Percentiles rank a stretch among this genome's conserved stretches.
Conservation (phyloP, 2,113 vertebrate genomes). For the Pomatorhinus ruficollis region DNA sequence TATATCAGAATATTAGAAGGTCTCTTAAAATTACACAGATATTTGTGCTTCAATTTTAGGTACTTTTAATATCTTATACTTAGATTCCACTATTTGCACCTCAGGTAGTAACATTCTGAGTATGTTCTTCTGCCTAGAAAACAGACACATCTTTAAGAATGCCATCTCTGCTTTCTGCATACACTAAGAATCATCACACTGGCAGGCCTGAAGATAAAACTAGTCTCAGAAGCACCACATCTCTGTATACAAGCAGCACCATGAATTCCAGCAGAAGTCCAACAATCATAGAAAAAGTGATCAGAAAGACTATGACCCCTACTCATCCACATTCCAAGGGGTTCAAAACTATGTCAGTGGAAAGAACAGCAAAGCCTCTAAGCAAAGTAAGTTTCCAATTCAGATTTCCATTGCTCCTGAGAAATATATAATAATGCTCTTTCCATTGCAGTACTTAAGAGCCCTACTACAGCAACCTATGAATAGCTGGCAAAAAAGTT, state of each 20-base stretch:
- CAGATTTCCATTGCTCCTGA: neutral
- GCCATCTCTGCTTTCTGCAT: neutral
- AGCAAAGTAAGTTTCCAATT: neutral
- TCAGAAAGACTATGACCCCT: neutral
- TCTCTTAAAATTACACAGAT: neutral
- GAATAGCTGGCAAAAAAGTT: neutral
- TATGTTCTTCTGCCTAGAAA: neutral
- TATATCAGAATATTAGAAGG: neutral
- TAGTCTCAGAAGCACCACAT: neutral
- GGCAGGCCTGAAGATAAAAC: neutral
- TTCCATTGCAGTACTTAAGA: neutral
- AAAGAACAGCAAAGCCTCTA: neutral
- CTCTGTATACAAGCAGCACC: neutral
- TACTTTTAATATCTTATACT: neutral
- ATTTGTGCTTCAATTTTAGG: neutral
- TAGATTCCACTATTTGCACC: neutral
- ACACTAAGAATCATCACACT: neutral
- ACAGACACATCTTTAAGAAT: neutral
- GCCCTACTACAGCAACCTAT: neutral
- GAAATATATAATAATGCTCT: neutral
- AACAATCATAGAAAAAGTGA: neutral
- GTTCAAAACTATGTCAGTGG: neutral
- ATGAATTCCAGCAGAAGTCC: neutral
- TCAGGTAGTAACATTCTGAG: neutral
- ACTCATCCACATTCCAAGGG: neutral